Evolutionary conservation across 2,113 vertebrate species (phyloP), one percentile per base, ranked within the genome.

Genomic region (Rissa tridactyla): DNA sequence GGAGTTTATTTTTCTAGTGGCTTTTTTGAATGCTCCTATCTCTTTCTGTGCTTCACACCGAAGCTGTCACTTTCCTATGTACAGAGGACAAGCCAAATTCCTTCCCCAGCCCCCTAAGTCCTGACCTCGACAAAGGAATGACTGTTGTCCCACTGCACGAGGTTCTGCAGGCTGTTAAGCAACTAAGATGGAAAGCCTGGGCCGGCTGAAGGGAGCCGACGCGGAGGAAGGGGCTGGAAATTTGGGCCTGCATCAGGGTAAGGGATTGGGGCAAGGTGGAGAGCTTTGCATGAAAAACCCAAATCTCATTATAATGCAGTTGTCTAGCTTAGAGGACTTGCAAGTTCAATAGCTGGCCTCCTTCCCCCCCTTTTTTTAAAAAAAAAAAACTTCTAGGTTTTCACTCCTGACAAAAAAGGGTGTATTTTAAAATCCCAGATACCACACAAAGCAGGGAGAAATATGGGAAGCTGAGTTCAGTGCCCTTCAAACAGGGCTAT

Each of bases 91-190:
- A 77, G 92, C 58, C 87, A 88, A 80, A 94, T 94, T 95, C 91
- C 89, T 94, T 54, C 90, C 90, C 71, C 83, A 71, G 57, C 90
- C 86, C 95, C 89, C 84, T 47, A 70, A 93, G 64, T 90, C 92
- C 92, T 95, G 82, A 88, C 90, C 79, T 94, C 1, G 58, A 94
- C 96, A 96, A 96, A 96, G 92, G 71, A 80, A 60, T 42, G 79
- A 91, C 91, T 96, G 86, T 94, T 90, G 95, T 95, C 70, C 91
- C 78, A n/a, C 62, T 82, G 91, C 70, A 91, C 5, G 8, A 95
- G 75, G 92, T 89, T 85, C 82, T 80, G 86, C 32, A n/a, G 81
- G 62, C 88, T 93, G 72, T 84, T 81, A 92, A 92, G 84, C 32
- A 75, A 70, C 3, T 5, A 75, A 88, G 92, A 42, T 88, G 82